Conservation (phyloP, 2,797 vertebrate genomes). For the Triplophysa bombifrons region DNA sequence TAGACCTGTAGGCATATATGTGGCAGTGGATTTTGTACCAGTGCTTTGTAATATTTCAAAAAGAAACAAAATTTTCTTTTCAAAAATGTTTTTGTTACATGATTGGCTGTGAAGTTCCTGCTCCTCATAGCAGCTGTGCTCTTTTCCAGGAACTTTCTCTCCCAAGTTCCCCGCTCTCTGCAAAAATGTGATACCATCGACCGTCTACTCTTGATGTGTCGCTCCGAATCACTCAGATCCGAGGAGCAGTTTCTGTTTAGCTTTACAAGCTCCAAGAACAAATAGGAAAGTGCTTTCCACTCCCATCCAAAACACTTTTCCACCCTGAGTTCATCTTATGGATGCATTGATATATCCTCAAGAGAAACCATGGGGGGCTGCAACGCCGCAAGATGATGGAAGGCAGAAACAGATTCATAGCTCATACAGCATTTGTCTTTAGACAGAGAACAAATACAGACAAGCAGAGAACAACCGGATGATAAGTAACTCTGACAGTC, state of each 20-base stretch:
- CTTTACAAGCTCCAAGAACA: constrained; percentile 45
- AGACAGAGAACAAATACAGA: constrained; percentile 30
- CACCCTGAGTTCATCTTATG: constrained; percentile 47
- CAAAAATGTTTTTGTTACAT: constrained; percentile 1
- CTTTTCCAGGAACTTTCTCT: constrained; percentile 48
- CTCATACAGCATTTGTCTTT: constrained; percentile 35
- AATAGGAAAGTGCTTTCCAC: constrained; percentile 44
- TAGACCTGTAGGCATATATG: no score
- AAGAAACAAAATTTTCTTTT: no score
- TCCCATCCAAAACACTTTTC: constrained; percentile 27
- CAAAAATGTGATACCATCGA: constrained; percentile 49
- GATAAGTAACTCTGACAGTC: constrained; percentile 31
- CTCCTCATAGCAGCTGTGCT: constrained; percentile 12
- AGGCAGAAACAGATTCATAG: constrained; percentile 28
- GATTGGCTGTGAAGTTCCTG: not conserved
- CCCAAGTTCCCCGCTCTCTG: constrained; percentile 42
- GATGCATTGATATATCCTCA: constrained; percentile 31
- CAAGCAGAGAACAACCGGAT: constrained; percentile 24
- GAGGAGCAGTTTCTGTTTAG: constrained; percentile 35
- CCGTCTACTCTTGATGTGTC: constrained; percentile 47
- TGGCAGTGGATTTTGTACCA: not conserved
- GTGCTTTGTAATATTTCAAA: not conserved
- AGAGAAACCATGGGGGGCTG: constrained; percentile 41
- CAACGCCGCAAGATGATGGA: constrained; percentile 48
- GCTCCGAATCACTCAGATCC: constrained; percentile 36